Conservation (phyloP, 2,797 vertebrate genomes). For the Gastrophryne carolinensis region DNA sequence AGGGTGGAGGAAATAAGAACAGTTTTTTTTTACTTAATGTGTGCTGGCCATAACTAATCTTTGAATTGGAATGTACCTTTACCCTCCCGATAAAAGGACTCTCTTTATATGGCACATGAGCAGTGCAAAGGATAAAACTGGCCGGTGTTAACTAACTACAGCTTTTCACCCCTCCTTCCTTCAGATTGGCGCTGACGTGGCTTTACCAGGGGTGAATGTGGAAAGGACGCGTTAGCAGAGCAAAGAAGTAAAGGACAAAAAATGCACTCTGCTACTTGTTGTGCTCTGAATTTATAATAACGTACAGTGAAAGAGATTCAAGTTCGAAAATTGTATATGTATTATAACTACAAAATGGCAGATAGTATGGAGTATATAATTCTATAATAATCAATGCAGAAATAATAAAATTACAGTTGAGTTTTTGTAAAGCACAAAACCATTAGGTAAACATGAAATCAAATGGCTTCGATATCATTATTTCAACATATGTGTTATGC, state of each 20-base stretch:
- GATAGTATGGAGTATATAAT: too few species aligned
- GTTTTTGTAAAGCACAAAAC: too few species aligned
- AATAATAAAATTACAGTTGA: too few species aligned
- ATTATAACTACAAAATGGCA: not conserved
- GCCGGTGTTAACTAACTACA: conserved; percentile 13
- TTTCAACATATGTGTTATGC: too few species aligned
- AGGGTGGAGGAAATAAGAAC: not conserved
- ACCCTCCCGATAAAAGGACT: not conserved
- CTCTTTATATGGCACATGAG: not conserved
- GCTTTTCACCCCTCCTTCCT: conserved; percentile 5
- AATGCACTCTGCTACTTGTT: conserved; percentile 2
- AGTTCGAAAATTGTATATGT: not conserved
- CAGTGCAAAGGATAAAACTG: conserved; percentile 21
- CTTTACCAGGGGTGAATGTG: conserved; percentile 19
- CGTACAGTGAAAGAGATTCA: not conserved
- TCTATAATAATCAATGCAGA: too few species aligned
- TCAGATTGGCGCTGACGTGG: conserved; percentile 36
- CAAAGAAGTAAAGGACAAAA: not conserved
- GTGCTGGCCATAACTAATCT: not conserved
- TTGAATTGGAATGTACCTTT: not conserved
- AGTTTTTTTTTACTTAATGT: not conserved
- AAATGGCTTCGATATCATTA: too few species aligned
- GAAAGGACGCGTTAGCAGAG: not conserved
- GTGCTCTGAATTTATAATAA: not conserved
- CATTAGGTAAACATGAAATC: too few species aligned